phyloP scores from a whole-genome alignment of 2,113 vertebrate genomes.

The Engystomops pustulosus region DNA sequence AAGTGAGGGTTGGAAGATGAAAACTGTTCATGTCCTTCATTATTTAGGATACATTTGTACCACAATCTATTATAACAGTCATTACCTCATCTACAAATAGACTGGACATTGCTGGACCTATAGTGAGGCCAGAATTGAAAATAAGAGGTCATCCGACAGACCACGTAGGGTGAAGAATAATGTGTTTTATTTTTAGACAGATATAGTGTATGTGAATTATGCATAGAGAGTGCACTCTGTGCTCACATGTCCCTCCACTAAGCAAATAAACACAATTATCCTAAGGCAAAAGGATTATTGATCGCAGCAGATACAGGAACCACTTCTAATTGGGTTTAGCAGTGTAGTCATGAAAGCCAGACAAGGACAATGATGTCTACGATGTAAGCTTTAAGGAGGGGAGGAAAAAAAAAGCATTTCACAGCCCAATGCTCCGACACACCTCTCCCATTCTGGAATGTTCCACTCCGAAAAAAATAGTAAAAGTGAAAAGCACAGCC shows the following conservation, averaged over 20 bases:
- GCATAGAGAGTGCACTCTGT: constrained; percentile 5
- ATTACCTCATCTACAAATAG: not conserved
- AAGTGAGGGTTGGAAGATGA: too few relatives aligned
- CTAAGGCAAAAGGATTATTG: not conserved
- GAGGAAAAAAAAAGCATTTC: not conserved
- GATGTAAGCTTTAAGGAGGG: not conserved
- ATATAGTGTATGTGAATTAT: constrained; percentile 19
- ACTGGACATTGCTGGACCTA: not conserved
- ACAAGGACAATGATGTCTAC: not conserved
- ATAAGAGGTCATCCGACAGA: not conserved
- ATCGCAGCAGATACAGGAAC: constrained; percentile 32
- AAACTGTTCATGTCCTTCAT: too few relatives aligned
- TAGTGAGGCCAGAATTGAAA: not conserved
- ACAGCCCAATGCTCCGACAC: not conserved
- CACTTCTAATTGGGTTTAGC: constrained; percentile 22
- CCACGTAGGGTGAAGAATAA: not conserved
- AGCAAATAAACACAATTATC: constrained; percentile 33
- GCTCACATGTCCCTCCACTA: not conserved
- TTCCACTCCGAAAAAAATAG: constrained; percentile 19
- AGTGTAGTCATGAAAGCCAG: not conserved
- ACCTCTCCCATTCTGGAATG: not conserved
- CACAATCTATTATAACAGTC: too few relatives aligned
- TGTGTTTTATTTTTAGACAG: constrained; percentile 18
- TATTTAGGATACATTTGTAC: not conserved
- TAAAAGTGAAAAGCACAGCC: not conserved